phyloP scores from a whole-genome alignment of 1,140 invertebrate genomes.

The Psix sp. region DNA sequence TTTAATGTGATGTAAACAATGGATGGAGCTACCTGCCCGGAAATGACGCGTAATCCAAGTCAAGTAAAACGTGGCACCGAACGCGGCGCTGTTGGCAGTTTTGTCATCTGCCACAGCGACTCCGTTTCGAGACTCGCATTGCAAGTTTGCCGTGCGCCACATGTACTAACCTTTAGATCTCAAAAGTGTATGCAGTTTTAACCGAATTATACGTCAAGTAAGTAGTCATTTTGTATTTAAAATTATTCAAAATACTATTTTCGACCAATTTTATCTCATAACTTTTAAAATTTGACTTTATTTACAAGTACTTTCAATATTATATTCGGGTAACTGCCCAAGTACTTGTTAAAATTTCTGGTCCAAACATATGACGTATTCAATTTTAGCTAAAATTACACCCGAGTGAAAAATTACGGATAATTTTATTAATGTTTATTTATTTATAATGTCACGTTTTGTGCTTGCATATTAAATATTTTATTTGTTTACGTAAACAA shows the following conservation, averaged over 20 bases:
- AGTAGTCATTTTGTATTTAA: slow-evolving; percentile 5
- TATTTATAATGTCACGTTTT: no score
- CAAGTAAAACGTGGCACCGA: slow-evolving; percentile 70
- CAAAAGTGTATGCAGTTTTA: slow-evolving; percentile 8
- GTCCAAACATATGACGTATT: slow-evolving; percentile 34
- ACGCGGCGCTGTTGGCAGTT: slow-evolving; percentile 66
- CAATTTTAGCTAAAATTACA: slow-evolving; percentile 4
- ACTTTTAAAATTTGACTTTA: background rate
- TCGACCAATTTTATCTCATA: background rate
- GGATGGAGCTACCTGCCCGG: no score
- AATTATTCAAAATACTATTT: background rate
- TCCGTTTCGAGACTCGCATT: slow-evolving; percentile 19
- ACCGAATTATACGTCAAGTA: slow-evolving; percentile 18
- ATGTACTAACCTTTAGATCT: slow-evolving; percentile 46
- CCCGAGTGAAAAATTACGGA: no score
- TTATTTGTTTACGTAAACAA: slow-evolving; percentile 11
- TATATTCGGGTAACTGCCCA: no score
- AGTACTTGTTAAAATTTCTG: background rate
- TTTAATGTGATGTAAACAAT: no score
- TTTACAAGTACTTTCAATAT: background rate
- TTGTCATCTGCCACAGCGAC: slow-evolving; percentile 56
- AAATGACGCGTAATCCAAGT: slow-evolving; percentile 55
- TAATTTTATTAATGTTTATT: no score
- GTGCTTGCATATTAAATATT: no score
- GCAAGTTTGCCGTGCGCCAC: slow-evolving; percentile 30